Evolutionary conservation across 1,140 invertebrate genomes (phyloP), one percentile per base, ranked within the genome.

Genomic region (Euwallacea similis): DNA sequence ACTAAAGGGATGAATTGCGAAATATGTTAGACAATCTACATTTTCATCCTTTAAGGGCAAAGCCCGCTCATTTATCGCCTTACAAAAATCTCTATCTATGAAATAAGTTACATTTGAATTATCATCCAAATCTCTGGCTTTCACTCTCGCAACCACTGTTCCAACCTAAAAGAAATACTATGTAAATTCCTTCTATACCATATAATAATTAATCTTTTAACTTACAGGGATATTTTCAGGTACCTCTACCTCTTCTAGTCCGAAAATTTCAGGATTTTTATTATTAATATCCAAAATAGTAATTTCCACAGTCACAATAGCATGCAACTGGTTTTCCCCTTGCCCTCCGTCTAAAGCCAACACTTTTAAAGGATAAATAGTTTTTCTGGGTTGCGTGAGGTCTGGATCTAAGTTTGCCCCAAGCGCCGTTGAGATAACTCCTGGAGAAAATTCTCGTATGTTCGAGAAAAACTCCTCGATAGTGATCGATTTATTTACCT

Each of bases 271-370:
- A 0, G 95, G 95, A 0, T 87, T 85, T 80, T 97, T 97, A 78
- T 97, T 97, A 78, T 97, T 97, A 0, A 97, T 93, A 82, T 97
- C 95, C 9, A 90, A 86, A 66, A 97, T 92, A 0, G 88, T 89
- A 7, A 98, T 93, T 76, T 94, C 93, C 0, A 97, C 92, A 0
- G 88, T 83, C 7, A 90, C 89, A 4, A 87, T 84, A 0, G 88
- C 87, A 55, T 88, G 88, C 10, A 88, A 80, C 78, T 93, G 90
- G 41, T 92, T 89, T 15, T 88, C 87, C 9, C 94, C 93, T 53
- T 94, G 87, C 7, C 93, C 95, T 11, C 94, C 94, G 81, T 97
- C 95, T 44, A 96, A 83, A 0, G 94, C 95, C 75, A 91, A 83
- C 72, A 92, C 89, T 69, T 86, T 87, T 15, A 92, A 82, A 2